Evolutionary conservation across 2,888 invertebrate genomes (phyloP).

Genomic region (Eristalis intricaria): DNA sequence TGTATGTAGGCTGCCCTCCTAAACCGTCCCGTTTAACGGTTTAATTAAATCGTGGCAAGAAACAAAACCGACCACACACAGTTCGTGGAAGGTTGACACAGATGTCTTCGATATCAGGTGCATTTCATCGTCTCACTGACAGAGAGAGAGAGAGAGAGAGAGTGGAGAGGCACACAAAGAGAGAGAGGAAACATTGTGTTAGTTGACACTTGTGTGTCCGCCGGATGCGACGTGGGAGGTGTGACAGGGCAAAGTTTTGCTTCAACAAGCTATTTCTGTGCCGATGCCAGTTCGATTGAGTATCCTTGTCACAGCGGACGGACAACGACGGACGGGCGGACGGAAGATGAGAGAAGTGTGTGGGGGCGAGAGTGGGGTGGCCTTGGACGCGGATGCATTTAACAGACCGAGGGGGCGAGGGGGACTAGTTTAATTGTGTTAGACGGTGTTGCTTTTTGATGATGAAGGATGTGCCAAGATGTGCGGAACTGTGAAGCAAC

Average conservation of each 20-base stretch:
- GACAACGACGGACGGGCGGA: neutral
- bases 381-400: conserved; percentile 41
- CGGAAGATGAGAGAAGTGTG: neutral
- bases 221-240: neutral
- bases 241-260: conserved; percentile 23
- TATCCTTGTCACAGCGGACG: neutral
- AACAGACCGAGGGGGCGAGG: conserved; percentile 25
- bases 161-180: too few species aligned
- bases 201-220: neutral
- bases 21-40: conserved; percentile 24
- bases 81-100: neutral
- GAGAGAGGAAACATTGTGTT: conserved; percentile 16
- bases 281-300: conserved; percentile 27
- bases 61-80: conserved; percentile 7
- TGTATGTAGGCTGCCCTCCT: neutral
- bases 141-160: neutral
- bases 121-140: neutral
- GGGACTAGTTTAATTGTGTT: conserved; percentile 19
- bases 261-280: conserved; percentile 9
- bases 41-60: conserved; percentile 49
- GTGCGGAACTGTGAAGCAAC: neutral
- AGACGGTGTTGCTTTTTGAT: conserved; percentile 11
- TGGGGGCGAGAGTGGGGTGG: neutral
- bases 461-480: neutral
- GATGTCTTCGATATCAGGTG: conserved; percentile 21